A percentile compares a stretch with the other conserved stretches of the same genome.
phyloP scores from a whole-genome alignment of 2,113 vertebrate genomes.

The Syngnathus typhle region DNA sequence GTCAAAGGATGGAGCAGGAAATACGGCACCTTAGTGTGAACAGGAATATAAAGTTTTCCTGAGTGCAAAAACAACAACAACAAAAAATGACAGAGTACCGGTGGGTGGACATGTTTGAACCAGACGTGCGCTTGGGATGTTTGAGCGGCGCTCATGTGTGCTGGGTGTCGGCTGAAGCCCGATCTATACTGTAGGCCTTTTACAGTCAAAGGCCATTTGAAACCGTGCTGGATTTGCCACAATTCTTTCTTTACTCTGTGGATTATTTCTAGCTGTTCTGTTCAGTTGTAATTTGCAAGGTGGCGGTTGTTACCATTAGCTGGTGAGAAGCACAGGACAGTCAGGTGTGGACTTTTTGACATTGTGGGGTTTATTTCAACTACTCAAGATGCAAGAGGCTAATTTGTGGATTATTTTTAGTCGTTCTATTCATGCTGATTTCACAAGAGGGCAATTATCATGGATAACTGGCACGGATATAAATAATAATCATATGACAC shows the following conservation, averaged over 20 bases:
- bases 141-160: background rate
- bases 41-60: constrained; percentile 81
- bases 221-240: background rate
- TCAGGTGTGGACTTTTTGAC: no score
- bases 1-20: constrained; percentile 7
- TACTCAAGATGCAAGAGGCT: background rate
- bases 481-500: background rate
- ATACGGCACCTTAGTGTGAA: constrained; percentile 35
- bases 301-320: background rate
- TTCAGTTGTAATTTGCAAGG: background rate
- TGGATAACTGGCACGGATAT: background rate
- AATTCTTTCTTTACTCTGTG: background rate
- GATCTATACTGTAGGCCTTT: background rate
- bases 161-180: background rate
- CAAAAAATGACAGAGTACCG: constrained; percentile 80
- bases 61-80: constrained; percentile 76
- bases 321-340: no score
- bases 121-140: background rate
- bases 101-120: constrained; percentile 32
- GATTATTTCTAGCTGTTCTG: background rate
- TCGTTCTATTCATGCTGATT: background rate
- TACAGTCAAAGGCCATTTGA: background rate
- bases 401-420: background rate
- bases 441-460: background rate
- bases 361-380: background rate